phyloP scores from a whole-genome alignment of 2,797 vertebrate species.

The Chiloscyllium punctatum region DNA sequence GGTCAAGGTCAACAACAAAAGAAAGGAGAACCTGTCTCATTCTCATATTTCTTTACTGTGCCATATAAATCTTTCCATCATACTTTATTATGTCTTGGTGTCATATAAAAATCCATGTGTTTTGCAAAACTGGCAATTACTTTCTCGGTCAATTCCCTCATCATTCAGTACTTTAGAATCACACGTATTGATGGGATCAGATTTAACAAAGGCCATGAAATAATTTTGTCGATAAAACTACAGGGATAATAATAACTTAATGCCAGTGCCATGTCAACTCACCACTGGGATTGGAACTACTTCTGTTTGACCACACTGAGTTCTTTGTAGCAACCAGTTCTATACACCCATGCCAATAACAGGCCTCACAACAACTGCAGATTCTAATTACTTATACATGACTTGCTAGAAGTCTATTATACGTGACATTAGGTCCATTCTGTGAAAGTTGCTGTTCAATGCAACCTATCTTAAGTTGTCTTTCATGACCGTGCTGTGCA shows the following conservation, averaged over 20 bases:
- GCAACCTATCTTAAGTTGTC: conserved; percentile 60
- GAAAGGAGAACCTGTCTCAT: conserved; percentile 59
- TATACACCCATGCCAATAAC: conserved; percentile 31
- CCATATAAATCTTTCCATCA: conserved; percentile 56
- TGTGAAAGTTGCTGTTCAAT: conserved; percentile 53
- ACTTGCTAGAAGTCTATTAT: conserved; percentile 53
- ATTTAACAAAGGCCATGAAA: neutral
- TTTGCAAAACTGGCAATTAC: conserved; percentile 57
- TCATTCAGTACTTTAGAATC: conserved; percentile 35
- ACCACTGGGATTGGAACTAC: conserved; percentile 10
- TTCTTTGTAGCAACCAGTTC: conserved; percentile 29
- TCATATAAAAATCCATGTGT: conserved; percentile 51
- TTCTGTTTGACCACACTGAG: conserved; percentile 37
- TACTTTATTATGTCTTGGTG: conserved; percentile 33
- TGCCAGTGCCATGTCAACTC: conserved; percentile 29
- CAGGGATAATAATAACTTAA: conserved; percentile 32
- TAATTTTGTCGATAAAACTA: conserved; percentile 25
- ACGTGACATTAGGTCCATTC: conserved; percentile 42
- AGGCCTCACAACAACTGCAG: conserved; percentile 44
- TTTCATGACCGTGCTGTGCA: conserved; percentile 56
- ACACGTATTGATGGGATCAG: neutral
- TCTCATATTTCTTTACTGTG: conserved; percentile 56
- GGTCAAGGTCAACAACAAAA: conserved; percentile 74
- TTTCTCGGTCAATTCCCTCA: conserved; percentile 50
- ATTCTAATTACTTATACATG: conserved; percentile 54